Percentiles rank a stretch among this genome's conserved stretches.
Evolutionary conservation across 2,113 vertebrate species (phyloP).

Genomic region (Tiliqua scincoides): DNA sequence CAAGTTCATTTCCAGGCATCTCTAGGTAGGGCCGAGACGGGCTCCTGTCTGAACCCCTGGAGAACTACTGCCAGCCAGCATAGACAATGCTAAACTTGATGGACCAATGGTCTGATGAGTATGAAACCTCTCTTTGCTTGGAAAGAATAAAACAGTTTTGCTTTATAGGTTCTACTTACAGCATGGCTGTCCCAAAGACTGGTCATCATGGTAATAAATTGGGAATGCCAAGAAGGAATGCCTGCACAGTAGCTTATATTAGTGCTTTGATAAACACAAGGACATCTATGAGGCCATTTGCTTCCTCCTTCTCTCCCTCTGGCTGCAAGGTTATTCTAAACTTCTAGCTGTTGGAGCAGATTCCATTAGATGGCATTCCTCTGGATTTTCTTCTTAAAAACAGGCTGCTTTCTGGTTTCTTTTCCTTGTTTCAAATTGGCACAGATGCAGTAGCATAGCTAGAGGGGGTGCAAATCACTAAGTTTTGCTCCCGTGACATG

Average conservation of each 20-base stretch:
- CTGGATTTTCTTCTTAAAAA: background rate
- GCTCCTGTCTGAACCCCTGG: background rate
- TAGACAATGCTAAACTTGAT: no score
- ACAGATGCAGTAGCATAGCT: no score
- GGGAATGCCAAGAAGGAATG: conserved; percentile 10
- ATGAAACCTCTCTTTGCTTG: background rate
- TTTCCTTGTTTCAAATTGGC: background rate
- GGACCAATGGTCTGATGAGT: no score
- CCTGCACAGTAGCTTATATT: conserved; percentile 15
- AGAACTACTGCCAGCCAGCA: background rate
- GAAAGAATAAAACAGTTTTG: background rate
- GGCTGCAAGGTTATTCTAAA: background rate
- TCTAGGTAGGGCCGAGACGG: no score
- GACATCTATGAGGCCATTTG: no score
- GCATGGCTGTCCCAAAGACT: background rate
- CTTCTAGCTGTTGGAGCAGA: background rate
- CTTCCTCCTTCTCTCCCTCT: no score
- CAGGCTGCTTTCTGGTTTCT: background rate
- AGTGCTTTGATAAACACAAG: conserved; percentile 2
- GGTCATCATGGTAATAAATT: conserved; percentile 15
- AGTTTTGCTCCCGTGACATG: no score
- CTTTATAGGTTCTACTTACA: background rate
- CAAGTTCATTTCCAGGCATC: no score
- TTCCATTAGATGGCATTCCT: conserved; percentile 22
- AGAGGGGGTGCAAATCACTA: no score